Base-by-base conservation (phyloP, 2,113 vertebrate species). In the Lepus americanus region DNA sequence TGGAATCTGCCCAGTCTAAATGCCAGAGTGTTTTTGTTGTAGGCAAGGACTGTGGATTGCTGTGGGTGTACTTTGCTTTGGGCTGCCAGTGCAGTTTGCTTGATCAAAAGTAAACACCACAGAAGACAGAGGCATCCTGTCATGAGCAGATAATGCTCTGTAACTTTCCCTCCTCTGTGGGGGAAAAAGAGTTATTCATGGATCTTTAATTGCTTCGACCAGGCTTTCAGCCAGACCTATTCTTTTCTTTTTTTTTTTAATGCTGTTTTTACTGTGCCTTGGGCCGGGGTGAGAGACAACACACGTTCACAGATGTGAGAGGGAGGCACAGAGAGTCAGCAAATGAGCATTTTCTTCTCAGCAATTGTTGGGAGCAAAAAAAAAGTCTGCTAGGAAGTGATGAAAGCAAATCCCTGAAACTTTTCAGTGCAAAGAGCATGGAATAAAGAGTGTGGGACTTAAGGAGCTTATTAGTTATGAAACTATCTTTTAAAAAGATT, bases 1-100 rank as follows among this genome's bases (percentile, higher is more conserved):
- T 36, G 82, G 55, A 33, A 49, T 92, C 77, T 92, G 63, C 49
- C 74, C 55, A 9, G 1, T 76, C 67, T 89, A 77, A 96, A 89
- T 89, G 92, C 64, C 83, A 44, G 6, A 77, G 66, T 44, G 8
- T 49, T 87, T 90, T 81, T 87, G 61, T 55, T 87, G 59, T 17
- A 94, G 53, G 72, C 67, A 70, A 82, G 44, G 79, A 66, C 66
- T 22, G 64, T 44, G 10, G 2, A 14, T 61, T 80, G 14, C 72
- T 72, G 51, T 9, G 49, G 51, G 1, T 59, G 3, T 74, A 1
- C 13, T 20, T 53, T 69, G 36, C 19, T 83, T 89, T 55, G 95
- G 80, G 27, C 59, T 61, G 61, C 51, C 27, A 20, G 17, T 27
- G 1, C 19, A 23, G 6, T 64, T 72, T 63, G 36, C 61, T 20